A percentile compares a stretch with the other conserved stretches of the same genome.
Conservation (phyloP, 1,140 invertebrate genomes). For the Gonioctena quinquepunctata region DNA sequence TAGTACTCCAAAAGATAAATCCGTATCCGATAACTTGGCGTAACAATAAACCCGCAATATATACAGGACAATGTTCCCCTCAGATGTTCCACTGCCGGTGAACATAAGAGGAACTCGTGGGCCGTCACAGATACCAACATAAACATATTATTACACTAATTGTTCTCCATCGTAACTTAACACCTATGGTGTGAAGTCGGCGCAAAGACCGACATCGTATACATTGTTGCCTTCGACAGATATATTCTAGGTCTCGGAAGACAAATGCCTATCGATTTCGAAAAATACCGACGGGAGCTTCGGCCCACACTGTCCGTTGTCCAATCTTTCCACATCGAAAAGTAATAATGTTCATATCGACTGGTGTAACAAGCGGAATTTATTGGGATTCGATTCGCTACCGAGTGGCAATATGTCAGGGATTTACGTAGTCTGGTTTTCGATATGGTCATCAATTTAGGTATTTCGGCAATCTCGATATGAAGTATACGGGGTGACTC, state of each 20-base stretch:
- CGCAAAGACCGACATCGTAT: slow-evolving; percentile 32
- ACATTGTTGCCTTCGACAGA: slow-evolving; percentile 45
- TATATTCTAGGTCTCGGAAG: slow-evolving; percentile 32
- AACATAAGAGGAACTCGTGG: slow-evolving; percentile 32
- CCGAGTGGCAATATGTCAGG: slow-evolving; percentile 41
- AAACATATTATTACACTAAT: slow-evolving; percentile 49
- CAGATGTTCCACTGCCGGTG: slow-evolving; percentile 23
- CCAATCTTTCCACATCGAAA: not conserved
- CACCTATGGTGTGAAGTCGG: slow-evolving; percentile 44
- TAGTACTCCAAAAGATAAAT: not conserved
- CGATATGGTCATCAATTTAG: too few relatives aligned
- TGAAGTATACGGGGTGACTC: too few relatives aligned
- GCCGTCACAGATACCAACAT: slow-evolving; percentile 38
- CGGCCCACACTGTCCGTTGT: not conserved
- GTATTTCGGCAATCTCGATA: too few relatives aligned
- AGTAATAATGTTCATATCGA: slow-evolving; percentile 45
- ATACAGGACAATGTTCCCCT: slow-evolving; percentile 4
- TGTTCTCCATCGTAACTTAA: slow-evolving; percentile 49
- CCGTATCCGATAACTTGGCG: not conserved
- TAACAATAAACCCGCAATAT: not conserved
- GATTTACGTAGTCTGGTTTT: slow-evolving; percentile 32
- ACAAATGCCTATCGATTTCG: slow-evolving; percentile 29
- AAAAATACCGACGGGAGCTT: slow-evolving; percentile 32
- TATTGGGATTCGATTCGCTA: slow-evolving; percentile 35
- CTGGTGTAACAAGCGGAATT: slow-evolving; percentile 35